These are phyloP conservation scores for Venustaconcha ellipsiformis DNA, from an alignment of 1,140 invertebrate genomes.

Conservation along the genomic window DNA sequence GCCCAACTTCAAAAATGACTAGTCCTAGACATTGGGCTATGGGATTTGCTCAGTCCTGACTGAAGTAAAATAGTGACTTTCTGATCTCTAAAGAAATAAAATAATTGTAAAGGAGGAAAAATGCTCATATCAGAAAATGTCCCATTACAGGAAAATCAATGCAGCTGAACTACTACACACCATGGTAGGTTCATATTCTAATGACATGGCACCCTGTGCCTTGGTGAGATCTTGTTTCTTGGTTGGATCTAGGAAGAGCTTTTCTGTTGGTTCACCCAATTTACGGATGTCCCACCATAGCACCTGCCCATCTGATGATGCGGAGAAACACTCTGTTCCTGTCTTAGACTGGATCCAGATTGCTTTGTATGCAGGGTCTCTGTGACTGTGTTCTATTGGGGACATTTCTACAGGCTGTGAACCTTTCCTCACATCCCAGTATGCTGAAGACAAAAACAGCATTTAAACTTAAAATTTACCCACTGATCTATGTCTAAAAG, in stretches of 20 bases:
- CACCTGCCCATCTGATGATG: conserved; percentile 87
- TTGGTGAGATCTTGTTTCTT: conserved; percentile 80
- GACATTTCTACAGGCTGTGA: conserved; percentile 68
- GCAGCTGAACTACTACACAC: conserved; percentile 43
- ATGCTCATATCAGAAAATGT: too few species aligned
- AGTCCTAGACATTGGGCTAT: too few species aligned
- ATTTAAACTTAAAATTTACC: too few species aligned
- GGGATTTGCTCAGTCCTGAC: too few species aligned
- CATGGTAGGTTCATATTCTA: conserved; percentile 93
- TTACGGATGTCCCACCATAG: conserved; percentile 91
- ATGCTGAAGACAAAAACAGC: conserved; percentile 46
- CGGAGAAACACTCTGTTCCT: conserved; percentile 83
- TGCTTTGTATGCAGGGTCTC: conserved; percentile 68
- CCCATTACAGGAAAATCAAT: too few species aligned
- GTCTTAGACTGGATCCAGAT: conserved; percentile 70
- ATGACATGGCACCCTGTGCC: conserved; percentile 83
- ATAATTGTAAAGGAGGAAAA: too few species aligned
- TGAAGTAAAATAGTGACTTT: too few species aligned
- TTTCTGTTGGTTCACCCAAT: conserved; percentile 83
- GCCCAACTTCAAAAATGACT: too few species aligned
- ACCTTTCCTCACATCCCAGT: conserved; percentile 70
- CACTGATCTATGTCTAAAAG: too few species aligned
- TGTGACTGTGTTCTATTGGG: conserved; percentile 68
- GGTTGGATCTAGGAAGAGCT: conserved; percentile 82
- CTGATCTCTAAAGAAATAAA: too few species aligned